Evolutionary conservation across 2,113 vertebrate species (phyloP).

Genomic region (Oryzias celebensis): DNA sequence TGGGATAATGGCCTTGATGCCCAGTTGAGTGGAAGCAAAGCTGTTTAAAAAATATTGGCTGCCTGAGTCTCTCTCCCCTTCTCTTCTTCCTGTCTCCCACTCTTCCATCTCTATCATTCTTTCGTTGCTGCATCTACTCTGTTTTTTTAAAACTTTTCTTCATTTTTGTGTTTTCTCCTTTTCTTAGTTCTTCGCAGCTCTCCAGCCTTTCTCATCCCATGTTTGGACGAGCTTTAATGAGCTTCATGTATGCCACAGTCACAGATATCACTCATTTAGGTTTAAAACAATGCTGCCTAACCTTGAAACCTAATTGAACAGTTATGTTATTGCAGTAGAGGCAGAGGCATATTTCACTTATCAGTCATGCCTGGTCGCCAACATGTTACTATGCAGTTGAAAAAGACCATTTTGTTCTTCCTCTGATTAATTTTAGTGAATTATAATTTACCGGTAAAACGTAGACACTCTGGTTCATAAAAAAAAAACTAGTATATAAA

Average conservation of each 20-base stretch:
- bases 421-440: slow-evolving; percentile 25
- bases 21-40: slow-evolving; percentile 79
- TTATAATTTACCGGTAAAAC: not conserved
- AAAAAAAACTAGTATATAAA: not conserved
- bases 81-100: slow-evolving; percentile 56
- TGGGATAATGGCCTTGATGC: slow-evolving; percentile 78
- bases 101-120: slow-evolving; percentile 37
- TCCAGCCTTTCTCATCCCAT: not conserved
- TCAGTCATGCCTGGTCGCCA: slow-evolving; percentile 13
- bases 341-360: slow-evolving; percentile 13
- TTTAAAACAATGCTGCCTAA: slow-evolving; percentile 21
- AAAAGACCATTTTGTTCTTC: slow-evolving; percentile 29
- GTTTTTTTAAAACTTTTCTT: slow-evolving; percentile 19
- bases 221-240: slow-evolving; percentile 1
- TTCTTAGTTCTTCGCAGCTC: slow-evolving; percentile 2
- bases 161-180: slow-evolving; percentile 8
- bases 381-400: slow-evolving; percentile 4
- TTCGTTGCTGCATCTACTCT: slow-evolving; percentile 21
- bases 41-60: slow-evolving; percentile 80
- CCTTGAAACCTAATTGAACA: slow-evolving; percentile 7
- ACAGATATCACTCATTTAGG: slow-evolving; percentile 9
- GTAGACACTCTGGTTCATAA: not conserved
- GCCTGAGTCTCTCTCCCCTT: slow-evolving; percentile 61
- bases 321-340: slow-evolving; percentile 1
- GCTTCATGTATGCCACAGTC: slow-evolving; percentile 1